These are phyloP conservation scores for Ferrisia virgata DNA, from an alignment of 2,888 invertebrate genomes.

Conservation along the genomic window DNA sequence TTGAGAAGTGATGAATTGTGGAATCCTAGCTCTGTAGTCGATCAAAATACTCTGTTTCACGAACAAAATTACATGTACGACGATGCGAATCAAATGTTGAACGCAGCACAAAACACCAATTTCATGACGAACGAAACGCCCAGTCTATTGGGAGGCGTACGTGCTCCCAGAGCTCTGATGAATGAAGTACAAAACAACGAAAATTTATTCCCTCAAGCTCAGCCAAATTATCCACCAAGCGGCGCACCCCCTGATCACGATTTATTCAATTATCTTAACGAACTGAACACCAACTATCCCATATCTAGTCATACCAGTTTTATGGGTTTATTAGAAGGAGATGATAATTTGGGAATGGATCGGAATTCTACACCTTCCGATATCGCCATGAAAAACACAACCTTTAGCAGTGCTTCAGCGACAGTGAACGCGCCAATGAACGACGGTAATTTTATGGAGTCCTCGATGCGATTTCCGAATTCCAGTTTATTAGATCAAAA, in stretches of 20 bases:
- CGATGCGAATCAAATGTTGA: conserved; percentile 12
- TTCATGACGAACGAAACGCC: not conserved
- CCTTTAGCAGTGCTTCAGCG: not conserved
- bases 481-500: not conserved
- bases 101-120: not conserved
- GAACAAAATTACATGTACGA: conserved; percentile 32
- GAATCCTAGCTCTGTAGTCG: not conserved
- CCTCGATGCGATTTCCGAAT: not conserved
- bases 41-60: conserved; percentile 18
- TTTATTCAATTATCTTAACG: conserved; percentile 28
- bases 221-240: not conserved
- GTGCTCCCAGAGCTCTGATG: not conserved
- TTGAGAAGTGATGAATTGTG: conserved; percentile 18
- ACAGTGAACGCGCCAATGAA: not conserved
- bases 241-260: not conserved
- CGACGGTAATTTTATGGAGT: not conserved
- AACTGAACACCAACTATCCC: not conserved
- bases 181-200: conserved; percentile 25
- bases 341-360: not conserved
- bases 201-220: not conserved
- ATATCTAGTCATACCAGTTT: conserved; percentile 40
- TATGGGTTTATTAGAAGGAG: conserved; percentile 42
- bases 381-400: not conserved
- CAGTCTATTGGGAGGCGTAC: conserved; percentile 19
- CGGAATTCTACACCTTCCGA: not conserved